Percentiles rank a stretch among this genome's conserved stretches.
Evolutionary conservation across 2,797 vertebrate genomes (phyloP).

Genomic region (Masticophis lateralis): DNA sequence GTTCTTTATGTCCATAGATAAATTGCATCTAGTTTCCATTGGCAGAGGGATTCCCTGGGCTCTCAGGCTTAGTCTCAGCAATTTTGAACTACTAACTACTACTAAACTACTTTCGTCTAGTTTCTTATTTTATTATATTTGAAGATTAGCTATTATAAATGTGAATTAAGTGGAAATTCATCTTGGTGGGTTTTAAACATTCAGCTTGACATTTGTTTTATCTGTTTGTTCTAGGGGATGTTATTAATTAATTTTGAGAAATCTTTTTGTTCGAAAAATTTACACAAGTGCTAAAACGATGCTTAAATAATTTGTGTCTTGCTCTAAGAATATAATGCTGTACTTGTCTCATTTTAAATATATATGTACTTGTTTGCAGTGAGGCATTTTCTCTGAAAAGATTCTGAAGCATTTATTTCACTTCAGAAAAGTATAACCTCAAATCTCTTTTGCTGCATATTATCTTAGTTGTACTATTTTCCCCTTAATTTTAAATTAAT

Average conservation of each 20-base stretch:
- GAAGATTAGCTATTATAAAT: background rate
- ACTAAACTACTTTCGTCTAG: background rate
- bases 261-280: background rate
- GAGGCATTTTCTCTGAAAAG: background rate
- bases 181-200: background rate
- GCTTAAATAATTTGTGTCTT: background rate
- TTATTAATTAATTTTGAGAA: background rate
- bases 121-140: background rate
- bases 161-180: background rate
- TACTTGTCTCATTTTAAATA: background rate
- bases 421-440: background rate
- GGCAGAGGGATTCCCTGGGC: background rate
- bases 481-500: background rate
- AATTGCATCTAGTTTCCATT: background rate
- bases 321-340: background rate
- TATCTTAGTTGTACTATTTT: background rate
- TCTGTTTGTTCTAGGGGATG: background rate
- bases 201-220: background rate
- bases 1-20: background rate
- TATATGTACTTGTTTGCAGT: background rate
- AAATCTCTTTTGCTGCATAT: background rate
- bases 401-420: background rate
- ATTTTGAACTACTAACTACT: background rate
- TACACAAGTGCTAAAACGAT: background rate
- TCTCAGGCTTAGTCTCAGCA: background rate